Evolutionary conservation across 2,888 invertebrate genomes (phyloP), one percentile per base, ranked within the genome.

Genomic region (Apodemia mormo): DNA sequence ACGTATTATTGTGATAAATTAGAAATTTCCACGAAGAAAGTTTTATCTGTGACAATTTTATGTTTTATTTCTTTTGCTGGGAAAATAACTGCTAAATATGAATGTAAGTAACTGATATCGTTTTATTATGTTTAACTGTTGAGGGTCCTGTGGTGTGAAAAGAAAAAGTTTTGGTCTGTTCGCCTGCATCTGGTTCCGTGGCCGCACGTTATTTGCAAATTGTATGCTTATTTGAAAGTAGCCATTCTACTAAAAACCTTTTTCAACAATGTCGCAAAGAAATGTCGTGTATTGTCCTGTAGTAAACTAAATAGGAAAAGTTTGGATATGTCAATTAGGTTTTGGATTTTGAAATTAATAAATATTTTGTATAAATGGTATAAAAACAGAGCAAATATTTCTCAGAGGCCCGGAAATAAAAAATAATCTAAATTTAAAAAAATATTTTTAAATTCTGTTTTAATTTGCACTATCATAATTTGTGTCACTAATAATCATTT

Each of bases 21-120:
- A 67, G 71, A 73, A 74, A 77, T 78, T 73, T 76, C 68, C 75
- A 65, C 67, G 71, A 75, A 76, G 77, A 76, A 78, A 78, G 77
- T 75, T 73, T 72, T 75, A 66, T 70, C 71, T 75, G 76, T 75
- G 74, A 73, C 75, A 76, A 74, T 66, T 76, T 75, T 77, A 74
- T 77, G 75, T 74, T 75, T 69, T 65, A 56, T 22, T 4, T 66
- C 61, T 49, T 65, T 64, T 54, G 14, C 45, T 22, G 67, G 52
- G 49, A 56, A 22, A 58, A 71, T 22, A 66, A 40, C 69, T 52
- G 73, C 68, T 69, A 74, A 75, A 76, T 70, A 76, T 76, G 76
- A 75, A 76, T 68, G 76, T 76, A 70, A 75, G 76, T 74, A 33
- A 58, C 7, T 45, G 8, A 14, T 64, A 8, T 14, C 33, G 40